Conservation (phyloP, 2,888 invertebrate genomes). For the Oegoconia quadripuncta region DNA sequence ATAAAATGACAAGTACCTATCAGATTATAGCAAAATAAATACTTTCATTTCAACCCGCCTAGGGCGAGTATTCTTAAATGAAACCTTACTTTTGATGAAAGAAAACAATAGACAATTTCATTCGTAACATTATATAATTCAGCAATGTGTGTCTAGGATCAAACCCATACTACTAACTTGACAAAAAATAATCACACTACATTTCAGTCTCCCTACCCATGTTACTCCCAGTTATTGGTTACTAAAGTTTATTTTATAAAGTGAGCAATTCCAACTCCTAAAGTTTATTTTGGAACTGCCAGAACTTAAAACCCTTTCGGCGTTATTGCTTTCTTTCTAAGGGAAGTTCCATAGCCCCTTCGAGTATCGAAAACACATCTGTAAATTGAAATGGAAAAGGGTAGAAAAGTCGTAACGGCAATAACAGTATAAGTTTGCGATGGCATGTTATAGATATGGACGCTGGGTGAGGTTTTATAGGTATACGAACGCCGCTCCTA, state of each 20-base stretch:
- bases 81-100: no score
- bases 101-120: no score
- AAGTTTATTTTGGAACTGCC: constrained; percentile 33
- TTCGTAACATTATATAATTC: no score
- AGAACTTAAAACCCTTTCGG: constrained; percentile 41
- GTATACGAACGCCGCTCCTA: not conserved
- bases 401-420: constrained; percentile 54
- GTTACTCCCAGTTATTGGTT: not conserved
- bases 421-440: constrained; percentile 50
- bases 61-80: no score
- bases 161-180: no score
- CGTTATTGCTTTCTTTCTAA: constrained; percentile 47
- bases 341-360: constrained; percentile 42
- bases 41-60: no score
- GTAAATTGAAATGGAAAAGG: constrained; percentile 67
- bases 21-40: no score
- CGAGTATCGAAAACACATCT: constrained; percentile 58
- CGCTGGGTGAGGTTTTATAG: not conserved
- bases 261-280: not conserved
- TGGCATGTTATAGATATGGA: constrained; percentile 22
- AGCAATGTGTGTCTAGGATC: no score
- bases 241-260: constrained; percentile 18
- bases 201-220: no score
- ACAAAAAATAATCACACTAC: no score
- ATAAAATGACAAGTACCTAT: no score